phyloP scores from a whole-genome alignment of 2,797 vertebrate genomes.

The Thripadectes ignobilis region DNA sequence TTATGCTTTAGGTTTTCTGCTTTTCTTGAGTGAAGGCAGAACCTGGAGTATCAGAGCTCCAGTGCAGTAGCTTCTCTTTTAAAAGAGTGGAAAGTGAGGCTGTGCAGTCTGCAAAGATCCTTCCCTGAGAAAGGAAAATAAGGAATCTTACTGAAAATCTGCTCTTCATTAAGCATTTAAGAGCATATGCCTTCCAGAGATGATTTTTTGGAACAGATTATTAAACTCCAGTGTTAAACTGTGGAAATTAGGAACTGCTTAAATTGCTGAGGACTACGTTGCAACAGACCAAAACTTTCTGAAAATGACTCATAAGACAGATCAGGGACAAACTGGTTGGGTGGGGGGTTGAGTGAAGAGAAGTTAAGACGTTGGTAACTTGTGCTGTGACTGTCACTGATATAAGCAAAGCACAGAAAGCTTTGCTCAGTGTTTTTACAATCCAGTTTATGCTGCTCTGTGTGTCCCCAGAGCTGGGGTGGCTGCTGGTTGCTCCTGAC shows the following conservation, averaged over 20 bases:
- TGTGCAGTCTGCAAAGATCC: not conserved
- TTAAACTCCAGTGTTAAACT: not conserved
- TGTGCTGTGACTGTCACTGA: not conserved
- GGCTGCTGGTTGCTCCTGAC: not conserved
- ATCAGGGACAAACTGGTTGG: not conserved
- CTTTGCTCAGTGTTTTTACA: not conserved
- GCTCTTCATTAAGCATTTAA: conserved; percentile 6
- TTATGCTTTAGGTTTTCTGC: not conserved
- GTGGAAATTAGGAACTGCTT: not conserved
- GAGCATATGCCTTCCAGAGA: not conserved
- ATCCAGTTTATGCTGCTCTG: not conserved
- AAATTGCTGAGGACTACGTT: not conserved
- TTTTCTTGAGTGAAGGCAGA: not conserved
- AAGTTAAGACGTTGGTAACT: not conserved
- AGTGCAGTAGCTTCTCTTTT: not conserved
- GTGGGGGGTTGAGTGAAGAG: accelerated
- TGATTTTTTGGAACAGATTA: not conserved
- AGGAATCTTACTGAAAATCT: not conserved
- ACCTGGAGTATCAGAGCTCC: not conserved
- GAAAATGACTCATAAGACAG: not conserved
- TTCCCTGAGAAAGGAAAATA: not conserved
- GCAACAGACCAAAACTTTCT: not conserved
- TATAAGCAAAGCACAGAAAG: not conserved
- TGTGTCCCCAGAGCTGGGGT: not conserved
- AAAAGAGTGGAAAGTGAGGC: not conserved